These are phyloP conservation scores for Acanthisitta chloris DNA, from an alignment of 2,113 vertebrate genomes.

Conservation along the genomic window DNA sequence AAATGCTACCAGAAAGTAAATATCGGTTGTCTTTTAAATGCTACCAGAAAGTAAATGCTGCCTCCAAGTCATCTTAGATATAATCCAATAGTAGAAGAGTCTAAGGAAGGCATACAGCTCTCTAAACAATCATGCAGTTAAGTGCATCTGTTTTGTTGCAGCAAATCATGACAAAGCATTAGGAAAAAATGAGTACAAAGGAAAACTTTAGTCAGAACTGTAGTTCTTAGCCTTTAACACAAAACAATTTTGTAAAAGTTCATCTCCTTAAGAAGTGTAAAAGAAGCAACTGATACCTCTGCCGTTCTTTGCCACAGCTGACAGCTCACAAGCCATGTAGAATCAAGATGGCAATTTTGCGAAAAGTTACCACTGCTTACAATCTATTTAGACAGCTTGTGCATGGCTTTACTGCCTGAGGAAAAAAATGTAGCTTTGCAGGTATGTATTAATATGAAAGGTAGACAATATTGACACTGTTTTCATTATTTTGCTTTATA, in stretches of 20 bases:
- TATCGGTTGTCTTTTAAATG: too few species aligned
- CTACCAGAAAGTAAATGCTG: slow-evolving; percentile 11
- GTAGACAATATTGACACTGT: neutral
- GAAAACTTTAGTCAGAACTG: neutral
- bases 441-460: neutral
- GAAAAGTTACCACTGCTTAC: neutral
- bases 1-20: slow-evolving; percentile 28
- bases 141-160: neutral
- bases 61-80: neutral
- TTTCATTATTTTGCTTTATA: neutral
- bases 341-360: neutral
- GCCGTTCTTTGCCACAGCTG: neutral
- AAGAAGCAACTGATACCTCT: neutral
- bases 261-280: neutral
- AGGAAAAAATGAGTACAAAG: neutral
- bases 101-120: neutral
- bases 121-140: neutral
- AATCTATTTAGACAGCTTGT: neutral
- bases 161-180: neutral
- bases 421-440: slow-evolving; percentile 43
- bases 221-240: neutral
- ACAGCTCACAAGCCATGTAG: neutral
- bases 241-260: neutral
- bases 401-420: neutral
- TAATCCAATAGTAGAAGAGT: neutral